phyloP scores from a whole-genome alignment of 2,888 invertebrate species.

The Nyleta sp. region DNA sequence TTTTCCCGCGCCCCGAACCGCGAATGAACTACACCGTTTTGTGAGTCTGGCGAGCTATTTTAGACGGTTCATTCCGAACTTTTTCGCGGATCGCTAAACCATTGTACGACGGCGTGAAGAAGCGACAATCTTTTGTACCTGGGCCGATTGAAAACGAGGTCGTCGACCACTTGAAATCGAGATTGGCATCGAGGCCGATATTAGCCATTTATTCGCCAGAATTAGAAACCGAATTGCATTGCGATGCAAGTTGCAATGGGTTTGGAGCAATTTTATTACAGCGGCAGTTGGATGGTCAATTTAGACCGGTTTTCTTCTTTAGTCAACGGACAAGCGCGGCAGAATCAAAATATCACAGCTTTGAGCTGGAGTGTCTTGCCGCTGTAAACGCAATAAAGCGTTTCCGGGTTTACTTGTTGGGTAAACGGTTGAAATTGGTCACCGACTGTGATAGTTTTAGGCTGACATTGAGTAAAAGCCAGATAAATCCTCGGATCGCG shows the following conservation, averaged over 20 bases:
- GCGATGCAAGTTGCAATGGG: constrained; percentile 73
- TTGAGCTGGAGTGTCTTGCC: constrained; percentile 71
- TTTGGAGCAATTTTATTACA: constrained; percentile 74
- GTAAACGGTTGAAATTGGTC: not conserved
- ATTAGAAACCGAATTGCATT: constrained; percentile 74
- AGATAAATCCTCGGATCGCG: constrained; percentile 70
- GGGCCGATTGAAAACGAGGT: constrained; percentile 37
- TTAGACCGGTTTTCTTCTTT: constrained; percentile 71
- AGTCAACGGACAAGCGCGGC: constrained; percentile 68
- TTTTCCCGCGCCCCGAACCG: constrained; percentile 13
- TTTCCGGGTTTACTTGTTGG: constrained; percentile 71
- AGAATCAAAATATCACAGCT: constrained; percentile 73
- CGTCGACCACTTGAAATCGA: constrained; percentile 41
- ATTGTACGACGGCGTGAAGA: constrained; percentile 13
- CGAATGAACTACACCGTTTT: constrained; percentile 15
- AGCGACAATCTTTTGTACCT: constrained; percentile 12
- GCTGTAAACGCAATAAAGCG: constrained; percentile 64
- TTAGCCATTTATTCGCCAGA: constrained; percentile 57
- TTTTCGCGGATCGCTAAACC: constrained; percentile 23
- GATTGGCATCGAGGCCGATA: constrained; percentile 43
- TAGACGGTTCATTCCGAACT: constrained; percentile 13
- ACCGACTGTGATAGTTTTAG: constrained; percentile 55
- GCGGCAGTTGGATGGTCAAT: constrained; percentile 60
- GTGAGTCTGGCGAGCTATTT: constrained; percentile 20
- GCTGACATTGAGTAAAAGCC: constrained; percentile 68